Evolutionary conservation across 2,888 invertebrate genomes (phyloP).

Genomic region (Fragum sueziense): DNA sequence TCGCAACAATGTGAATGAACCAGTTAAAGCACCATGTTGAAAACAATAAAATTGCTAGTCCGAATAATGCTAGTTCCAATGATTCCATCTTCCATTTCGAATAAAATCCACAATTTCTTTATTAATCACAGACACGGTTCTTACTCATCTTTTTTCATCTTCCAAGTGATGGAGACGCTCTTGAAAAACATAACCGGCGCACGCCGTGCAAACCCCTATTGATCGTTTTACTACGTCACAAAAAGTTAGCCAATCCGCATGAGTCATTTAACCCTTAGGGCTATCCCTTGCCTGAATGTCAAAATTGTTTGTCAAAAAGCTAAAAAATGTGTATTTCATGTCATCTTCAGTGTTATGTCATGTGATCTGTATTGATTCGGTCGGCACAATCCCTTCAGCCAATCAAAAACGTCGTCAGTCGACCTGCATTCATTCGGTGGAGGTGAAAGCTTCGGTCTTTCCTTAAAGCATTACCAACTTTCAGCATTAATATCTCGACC

Average conservation of each 20-base stretch:
- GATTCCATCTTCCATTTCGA: slow-evolving; percentile 66
- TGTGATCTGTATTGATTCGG: no score
- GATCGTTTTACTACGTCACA: slow-evolving; percentile 1
- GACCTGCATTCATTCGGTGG: no score
- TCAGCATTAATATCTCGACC: no score
- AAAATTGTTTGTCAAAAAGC: no score
- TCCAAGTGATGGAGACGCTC: slow-evolving; percentile 13
- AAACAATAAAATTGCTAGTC: slow-evolving; percentile 62
- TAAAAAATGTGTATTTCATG: no score
- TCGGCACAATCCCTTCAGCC: no score
- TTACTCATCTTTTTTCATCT: slow-evolving; percentile 7
- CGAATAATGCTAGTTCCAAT: slow-evolving; percentile 63
- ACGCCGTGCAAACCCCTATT: slow-evolving; percentile 1
- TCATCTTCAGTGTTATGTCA: no score
- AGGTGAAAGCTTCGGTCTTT: no score
- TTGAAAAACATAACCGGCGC: not conserved
- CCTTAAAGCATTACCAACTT: no score
- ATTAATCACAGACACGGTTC: slow-evolving; percentile 4
- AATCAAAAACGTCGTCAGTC: no score
- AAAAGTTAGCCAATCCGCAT: slow-evolving; percentile 2
- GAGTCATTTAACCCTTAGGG: no score
- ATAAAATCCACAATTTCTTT: slow-evolving; percentile 2
- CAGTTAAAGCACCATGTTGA: slow-evolving; percentile 65
- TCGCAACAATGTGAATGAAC: slow-evolving; percentile 60
- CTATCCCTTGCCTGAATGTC: no score